Base-by-base conservation (phyloP, 2,113 vertebrate species). In the Piaya cayana region DNA sequence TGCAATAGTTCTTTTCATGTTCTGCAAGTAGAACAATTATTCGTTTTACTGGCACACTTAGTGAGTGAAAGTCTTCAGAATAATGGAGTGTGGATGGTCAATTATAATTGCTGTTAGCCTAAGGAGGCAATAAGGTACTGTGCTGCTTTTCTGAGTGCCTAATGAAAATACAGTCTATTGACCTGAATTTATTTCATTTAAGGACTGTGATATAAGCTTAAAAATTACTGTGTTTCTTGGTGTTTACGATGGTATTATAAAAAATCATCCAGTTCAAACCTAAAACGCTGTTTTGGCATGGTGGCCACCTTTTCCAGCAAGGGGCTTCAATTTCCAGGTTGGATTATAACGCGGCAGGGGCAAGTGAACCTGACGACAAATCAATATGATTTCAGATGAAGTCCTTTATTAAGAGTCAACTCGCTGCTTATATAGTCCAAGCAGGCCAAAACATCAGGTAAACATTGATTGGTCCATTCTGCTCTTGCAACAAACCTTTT, bases 81-180 rank as follows among this genome's bases (percentile, higher is more conserved):
- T 32, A 39, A 52, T 42, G 68, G 82, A 45, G 15, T 19, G 27
- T 64, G 47, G 25, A 21, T 53, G 81, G 68, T 34, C 47, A 58
- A 7, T 49, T 60, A 14, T 15, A 75, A 53, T 32, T 70, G 16
- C 27, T 81, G 58, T 37, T 47, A 65, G 65, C 84, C 15, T 27
- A 27, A 2, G 32, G 32, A 71, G 60, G 19, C 27, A 39, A 16
- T 63, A 58, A 42, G 2, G 39, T 26, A 27, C 43, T 83, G 36
- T 45, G n/a, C 60, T 80, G 53, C 11, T 85, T 71, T 86, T 30
- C 45, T 74, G 49, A 84, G n/a, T 64, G 65, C 15, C 52, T 42
- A 15, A 43, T 67, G 78, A 43, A 79, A 90, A 71, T 4, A n/a
- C 0, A 0, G 6, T 63, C 36, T 39, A 36, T 43, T 2, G 0